These are phyloP conservation scores for Maniola jurtina DNA, from an alignment of 1,140 invertebrate genomes.

Conservation along the genomic window DNA sequence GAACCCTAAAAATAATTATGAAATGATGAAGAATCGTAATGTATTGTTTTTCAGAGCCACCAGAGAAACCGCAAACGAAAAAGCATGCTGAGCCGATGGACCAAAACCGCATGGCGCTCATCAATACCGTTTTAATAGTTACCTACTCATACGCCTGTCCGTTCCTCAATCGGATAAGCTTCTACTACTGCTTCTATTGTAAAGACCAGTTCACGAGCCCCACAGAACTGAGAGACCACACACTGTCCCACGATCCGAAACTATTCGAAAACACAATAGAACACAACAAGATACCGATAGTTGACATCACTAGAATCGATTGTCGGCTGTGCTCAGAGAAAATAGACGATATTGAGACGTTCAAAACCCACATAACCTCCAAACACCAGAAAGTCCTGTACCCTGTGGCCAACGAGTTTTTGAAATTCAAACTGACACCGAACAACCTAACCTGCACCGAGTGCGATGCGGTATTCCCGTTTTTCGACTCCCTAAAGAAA, in stretches of 20 bases:
- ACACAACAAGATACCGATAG: constrained; percentile 64
- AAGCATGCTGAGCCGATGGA: constrained; percentile 34
- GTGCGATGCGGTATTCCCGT: constrained; percentile 48
- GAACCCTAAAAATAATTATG: too few species aligned
- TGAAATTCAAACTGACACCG: constrained; percentile 38
- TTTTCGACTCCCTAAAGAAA: constrained; percentile 62
- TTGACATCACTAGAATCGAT: constrained; percentile 68
- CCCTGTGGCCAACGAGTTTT: constrained; percentile 38
- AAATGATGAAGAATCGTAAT: too few species aligned
- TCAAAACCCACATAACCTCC: constrained; percentile 51
- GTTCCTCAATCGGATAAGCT: constrained; percentile 58
- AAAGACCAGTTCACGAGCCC: constrained; percentile 63
- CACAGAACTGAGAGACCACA: constrained; percentile 60
- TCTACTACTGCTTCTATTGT: constrained; percentile 69
- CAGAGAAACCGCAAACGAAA: constrained; percentile 29
- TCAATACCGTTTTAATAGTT: constrained; percentile 54
- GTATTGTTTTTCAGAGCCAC: constrained; percentile 19
- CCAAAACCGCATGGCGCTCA: constrained; percentile 50
- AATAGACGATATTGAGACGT: constrained; percentile 55
- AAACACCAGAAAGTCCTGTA: constrained; percentile 40
- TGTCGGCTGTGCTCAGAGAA: constrained; percentile 57
- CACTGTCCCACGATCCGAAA: constrained; percentile 53
- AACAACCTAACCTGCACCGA: constrained; percentile 42
- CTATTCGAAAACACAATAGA: constrained; percentile 57
- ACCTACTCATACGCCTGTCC: constrained; percentile 62